These are phyloP conservation scores for Steatocranus sp. DNA, from an alignment of 2,797 vertebrate genomes.

Conservation along the genomic window DNA sequence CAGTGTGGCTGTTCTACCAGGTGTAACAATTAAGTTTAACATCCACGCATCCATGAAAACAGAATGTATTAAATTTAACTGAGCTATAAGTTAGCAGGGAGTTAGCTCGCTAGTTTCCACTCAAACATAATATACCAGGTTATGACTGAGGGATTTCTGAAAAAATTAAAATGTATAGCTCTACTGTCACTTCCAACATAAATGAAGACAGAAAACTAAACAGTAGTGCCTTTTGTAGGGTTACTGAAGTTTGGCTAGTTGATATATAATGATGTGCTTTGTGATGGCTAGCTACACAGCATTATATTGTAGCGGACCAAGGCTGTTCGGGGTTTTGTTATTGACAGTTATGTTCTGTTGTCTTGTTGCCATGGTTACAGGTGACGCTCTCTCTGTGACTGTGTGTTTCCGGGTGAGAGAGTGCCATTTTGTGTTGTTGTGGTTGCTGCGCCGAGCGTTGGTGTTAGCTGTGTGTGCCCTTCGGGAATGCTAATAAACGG, in stretches of 20 bases:
- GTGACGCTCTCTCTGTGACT: no score
- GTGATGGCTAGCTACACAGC: neutral
- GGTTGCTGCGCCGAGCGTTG: no score
- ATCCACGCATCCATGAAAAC: neutral
- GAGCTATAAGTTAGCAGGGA: neutral
- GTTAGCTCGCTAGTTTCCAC: neutral
- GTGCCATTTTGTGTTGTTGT: no score
- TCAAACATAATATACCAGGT: neutral
- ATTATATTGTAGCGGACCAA: no score
- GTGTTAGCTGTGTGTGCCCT: no score
- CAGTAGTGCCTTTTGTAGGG: neutral
- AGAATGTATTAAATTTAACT: neutral
- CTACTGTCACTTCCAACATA: rapidly evolving
- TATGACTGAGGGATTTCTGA: rapidly evolving
- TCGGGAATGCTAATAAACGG: no score
- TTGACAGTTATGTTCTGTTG: no score
- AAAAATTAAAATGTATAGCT: neutral
- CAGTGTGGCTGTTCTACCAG: neutral
- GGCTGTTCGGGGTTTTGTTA: no score
- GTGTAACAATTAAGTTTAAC: neutral
- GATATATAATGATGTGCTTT: neutral
- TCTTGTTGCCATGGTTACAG: no score
- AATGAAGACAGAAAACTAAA: rapidly evolving
- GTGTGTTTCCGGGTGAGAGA: no score
- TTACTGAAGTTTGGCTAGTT: rapidly evolving